Percentiles rank a stretch among this genome's conserved stretches.
These are phyloP conservation scores for Halyomorpha halys DNA, from an alignment of 1,140 invertebrate genomes.

Conservation along the genomic window DNA sequence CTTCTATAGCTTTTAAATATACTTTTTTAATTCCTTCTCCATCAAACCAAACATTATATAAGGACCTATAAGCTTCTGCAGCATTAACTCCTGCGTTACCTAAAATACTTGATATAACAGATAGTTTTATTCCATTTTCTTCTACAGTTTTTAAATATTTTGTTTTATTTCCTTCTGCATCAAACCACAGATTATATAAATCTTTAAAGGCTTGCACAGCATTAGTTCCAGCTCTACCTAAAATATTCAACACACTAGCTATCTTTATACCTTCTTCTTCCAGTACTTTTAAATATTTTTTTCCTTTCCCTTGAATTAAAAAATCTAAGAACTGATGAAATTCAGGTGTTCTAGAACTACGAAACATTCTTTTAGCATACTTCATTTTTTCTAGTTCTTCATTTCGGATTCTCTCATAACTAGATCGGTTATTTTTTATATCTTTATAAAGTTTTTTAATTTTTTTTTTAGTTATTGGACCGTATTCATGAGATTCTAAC, in stretches of 20 bases:
- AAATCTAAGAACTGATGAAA: not conserved
- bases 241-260: not conserved
- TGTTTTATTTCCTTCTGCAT: not conserved
- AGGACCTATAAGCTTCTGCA: not conserved
- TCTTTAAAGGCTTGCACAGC: too few species aligned
- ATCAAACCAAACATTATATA: not conserved
- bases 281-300: not conserved
- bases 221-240: not conserved
- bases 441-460: not conserved
- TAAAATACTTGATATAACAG: not conserved
- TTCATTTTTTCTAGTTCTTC: not conserved
- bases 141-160: not conserved
- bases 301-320: not conserved
- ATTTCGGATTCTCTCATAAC: not conserved
- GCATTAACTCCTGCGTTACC: not conserved
- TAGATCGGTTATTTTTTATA: not conserved
- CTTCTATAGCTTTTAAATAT: not conserved
- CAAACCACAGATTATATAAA: not conserved
- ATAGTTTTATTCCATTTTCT: not conserved
- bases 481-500: not conserved
- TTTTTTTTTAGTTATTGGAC: not conserved
- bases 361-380: not conserved
- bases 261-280: not conserved
- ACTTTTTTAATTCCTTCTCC: not conserved
- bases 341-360: not conserved